Evolutionary conservation across 2,113 vertebrate species (phyloP), one percentile per base, ranked within the genome.

Genomic region (Neolamprologus variostigma): DNA sequence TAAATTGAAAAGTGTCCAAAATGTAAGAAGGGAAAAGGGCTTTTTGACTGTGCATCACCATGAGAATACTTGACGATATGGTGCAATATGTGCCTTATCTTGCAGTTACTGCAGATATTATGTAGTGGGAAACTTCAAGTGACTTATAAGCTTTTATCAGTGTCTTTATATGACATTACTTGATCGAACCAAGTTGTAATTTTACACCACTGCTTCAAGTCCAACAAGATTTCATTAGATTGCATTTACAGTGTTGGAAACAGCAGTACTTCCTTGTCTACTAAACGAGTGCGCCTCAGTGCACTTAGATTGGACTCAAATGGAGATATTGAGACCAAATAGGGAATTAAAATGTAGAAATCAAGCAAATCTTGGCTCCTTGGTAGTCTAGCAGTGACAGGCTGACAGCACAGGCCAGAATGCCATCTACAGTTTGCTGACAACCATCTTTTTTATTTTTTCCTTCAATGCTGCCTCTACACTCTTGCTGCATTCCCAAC

Each of bases 1-100:
- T 92, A 87, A 95, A 94, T 94, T 95, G 95, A 95, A 96, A 95
- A 94, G 89, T 95, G 93, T 96, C 95, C 95, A 96, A 93, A 96
- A 94, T 83, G 84, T 93, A 90, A 93, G 87, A 92, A 93, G 87
- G 88, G 88, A 92, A 91, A 55, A 89, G 54, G 82, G 86, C 86
- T 94, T 93, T 95, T 89, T 91, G 54, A 91, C 82, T 89, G 86
- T 80, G 91, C 81, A 84, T 94, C 89, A 89, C 90, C 89, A 89
- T 91, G 94, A 95, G 92, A 91, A 90, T 89, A 91, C 87, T 89
- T 88, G 84, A 92, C 31, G 87, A 93, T 84, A 89, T 71, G 71
- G 53, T 82, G 81, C 82, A 92, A 87, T 91, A 85, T 89, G 83
- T 53, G 73, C 83, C 88, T 87, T 92, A 91, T 92, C 87, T 90